Percentiles rank a stretch among this genome's conserved stretches.
phyloP scores from a whole-genome alignment of 2,113 vertebrate genomes.

The Pimephales promelas region DNA sequence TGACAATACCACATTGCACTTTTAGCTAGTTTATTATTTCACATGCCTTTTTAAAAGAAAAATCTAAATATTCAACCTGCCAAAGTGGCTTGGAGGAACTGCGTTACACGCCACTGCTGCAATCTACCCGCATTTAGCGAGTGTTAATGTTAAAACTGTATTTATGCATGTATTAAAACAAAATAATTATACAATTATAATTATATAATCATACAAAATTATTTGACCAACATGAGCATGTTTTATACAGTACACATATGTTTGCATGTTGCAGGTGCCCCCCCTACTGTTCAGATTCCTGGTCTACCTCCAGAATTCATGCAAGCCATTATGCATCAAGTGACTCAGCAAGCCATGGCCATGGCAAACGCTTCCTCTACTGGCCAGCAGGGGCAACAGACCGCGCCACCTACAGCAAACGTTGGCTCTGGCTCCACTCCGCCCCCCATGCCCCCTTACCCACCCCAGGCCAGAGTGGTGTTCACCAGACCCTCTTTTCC shows the following conservation, averaged over 20 bases:
- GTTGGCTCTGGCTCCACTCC: constrained; percentile 60
- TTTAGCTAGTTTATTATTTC: too few relatives aligned
- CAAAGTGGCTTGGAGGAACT: too few relatives aligned
- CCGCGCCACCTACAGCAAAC: constrained; percentile 48
- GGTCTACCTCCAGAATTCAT: constrained; percentile 89
- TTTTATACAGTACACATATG: neutral
- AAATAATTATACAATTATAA: too few relatives aligned
- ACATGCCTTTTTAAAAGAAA: too few relatives aligned
- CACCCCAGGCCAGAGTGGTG: constrained; percentile 84
- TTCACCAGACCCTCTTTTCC: constrained; percentile 83
- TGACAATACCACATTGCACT: too few relatives aligned
- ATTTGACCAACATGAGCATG: neutral
- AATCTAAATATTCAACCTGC: too few relatives aligned
- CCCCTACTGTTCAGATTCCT: constrained; percentile 78
- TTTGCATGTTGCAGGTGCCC: constrained; percentile 58
- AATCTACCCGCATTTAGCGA: too few relatives aligned
- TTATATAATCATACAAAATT: too few relatives aligned
- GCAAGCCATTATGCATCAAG: constrained; percentile 90
- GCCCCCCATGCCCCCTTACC: constrained; percentile 63
- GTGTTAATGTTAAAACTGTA: too few relatives aligned
- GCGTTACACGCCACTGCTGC: too few relatives aligned
- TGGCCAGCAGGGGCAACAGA: constrained; percentile 58
- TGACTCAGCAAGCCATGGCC: constrained; percentile 85
- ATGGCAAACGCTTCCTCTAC: constrained; percentile 81
- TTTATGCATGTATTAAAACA: too few relatives aligned